Base-by-base conservation (phyloP, 2,797 vertebrate genomes). In the Scolopax bukidnonensis region DNA sequence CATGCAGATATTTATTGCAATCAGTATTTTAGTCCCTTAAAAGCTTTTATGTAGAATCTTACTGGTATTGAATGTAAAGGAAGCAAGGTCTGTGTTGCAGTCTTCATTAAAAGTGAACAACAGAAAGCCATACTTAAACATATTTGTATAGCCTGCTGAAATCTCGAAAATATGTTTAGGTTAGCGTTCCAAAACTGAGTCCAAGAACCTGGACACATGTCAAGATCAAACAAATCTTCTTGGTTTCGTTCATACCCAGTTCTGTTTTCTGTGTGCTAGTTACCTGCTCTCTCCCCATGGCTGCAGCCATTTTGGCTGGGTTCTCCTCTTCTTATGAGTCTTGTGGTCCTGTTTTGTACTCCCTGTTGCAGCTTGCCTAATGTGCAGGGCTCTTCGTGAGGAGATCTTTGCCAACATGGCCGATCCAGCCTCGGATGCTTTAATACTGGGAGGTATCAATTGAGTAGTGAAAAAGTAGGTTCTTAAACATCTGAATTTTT, bases 21-120 rank as follows among this genome's bases (percentile, higher is more conserved):
- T 98, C 98, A 98, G 98, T 98, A 98, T 98, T 98, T 98, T 97
- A 97, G 97, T 98, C 98, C 97, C 94, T 97, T 97, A 93, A 97
- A 89, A 98, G 97, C 97, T 98, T 97, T 97, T 97, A 84, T 97
- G 97, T 98, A 97, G 97, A 98, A 96, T 97, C 86, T 97, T 97
- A 93, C 96, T 97, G 97, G 97, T 97, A 97, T 97, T 98, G 98
- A 98, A 98, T 98, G 98, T 98, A 98, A 98, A 94, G 95, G 96
- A 98, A 98, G 95, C 97, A 97, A 98, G 97, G 97, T 98, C 97
- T 97, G 97, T 96, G 64, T 92, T 79, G 36, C 96, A 96, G 93
- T 97, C 95, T 94, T 97, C 97, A 84, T 91, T 88, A 87, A 94
- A 96, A 94, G 64, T 54, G 92, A 86, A 67, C 74, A 91, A 85